Conservation (phyloP, 2,113 vertebrate genomes). For the Triplophysa rosa region DNA sequence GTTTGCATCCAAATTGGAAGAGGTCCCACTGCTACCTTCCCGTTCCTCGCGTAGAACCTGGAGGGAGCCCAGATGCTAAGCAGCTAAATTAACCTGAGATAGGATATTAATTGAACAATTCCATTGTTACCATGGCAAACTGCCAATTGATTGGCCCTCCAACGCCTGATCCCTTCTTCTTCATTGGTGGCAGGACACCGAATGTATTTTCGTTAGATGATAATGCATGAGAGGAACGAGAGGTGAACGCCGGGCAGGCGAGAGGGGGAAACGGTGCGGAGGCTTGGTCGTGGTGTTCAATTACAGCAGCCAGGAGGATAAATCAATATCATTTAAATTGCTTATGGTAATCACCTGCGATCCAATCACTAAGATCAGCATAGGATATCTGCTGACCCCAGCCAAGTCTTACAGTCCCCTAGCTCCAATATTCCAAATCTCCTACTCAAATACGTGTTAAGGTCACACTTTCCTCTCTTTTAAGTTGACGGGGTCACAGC, state of each 20-base stretch:
- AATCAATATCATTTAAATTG: conserved; percentile 99
- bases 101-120: conserved; percentile 89
- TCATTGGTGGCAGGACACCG: neutral
- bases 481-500: conserved; percentile 7
- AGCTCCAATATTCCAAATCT: conserved; percentile 51
- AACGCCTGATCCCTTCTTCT: conserved; percentile 52
- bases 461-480: conserved; percentile 69
- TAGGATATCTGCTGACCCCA: conserved; percentile 92
- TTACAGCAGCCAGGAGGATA: conserved; percentile 88
- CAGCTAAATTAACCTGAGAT: conserved; percentile 78
- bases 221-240: conserved; percentile 28
- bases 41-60: conserved; percentile 53
- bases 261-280: conserved; percentile 27
- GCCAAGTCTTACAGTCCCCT: conserved; percentile 67
- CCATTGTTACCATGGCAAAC: conserved; percentile 88
- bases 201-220: conserved; percentile 30
- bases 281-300: conserved; percentile 80
- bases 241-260: neutral
- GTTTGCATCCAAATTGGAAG: conserved; percentile 45
- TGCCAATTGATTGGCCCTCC: conserved; percentile 80
- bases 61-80: conserved; percentile 75
- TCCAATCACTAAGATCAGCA: conserved; percentile 93
- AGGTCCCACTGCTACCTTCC: conserved; percentile 41
- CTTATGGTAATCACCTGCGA: conserved; percentile 92
- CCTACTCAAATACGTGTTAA: conserved; percentile 84